Percentiles rank a stretch among this genome's conserved stretches.
phyloP scores from a whole-genome alignment of 2,113 vertebrate genomes.

The Rhinolophus sinicus region DNA sequence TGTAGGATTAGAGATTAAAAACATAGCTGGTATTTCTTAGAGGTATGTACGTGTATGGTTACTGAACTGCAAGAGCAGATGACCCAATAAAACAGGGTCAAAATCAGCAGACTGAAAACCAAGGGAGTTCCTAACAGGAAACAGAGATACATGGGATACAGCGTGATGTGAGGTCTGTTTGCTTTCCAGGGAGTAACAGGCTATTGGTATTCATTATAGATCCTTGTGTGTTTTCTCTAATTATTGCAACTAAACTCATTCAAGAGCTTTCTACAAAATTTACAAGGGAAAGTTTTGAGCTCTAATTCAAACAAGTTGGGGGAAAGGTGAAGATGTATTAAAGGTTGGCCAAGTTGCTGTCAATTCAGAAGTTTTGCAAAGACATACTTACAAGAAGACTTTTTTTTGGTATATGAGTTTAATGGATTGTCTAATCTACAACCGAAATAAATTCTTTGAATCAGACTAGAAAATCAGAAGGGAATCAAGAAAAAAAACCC shows the following conservation, averaged over 20 bases:
- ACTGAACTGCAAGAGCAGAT: neutral
- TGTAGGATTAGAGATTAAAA: slow-evolving; percentile 26
- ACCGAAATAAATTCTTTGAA: slow-evolving; percentile 23
- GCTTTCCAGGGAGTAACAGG: neutral
- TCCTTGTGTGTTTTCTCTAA: neutral
- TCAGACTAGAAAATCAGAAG: neutral
- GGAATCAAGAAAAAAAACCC: neutral
- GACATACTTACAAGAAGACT: neutral
- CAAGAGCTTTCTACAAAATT: neutral
- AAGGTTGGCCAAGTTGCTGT: slow-evolving; percentile 27
- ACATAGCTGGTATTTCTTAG: neutral
- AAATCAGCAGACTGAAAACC: neutral
- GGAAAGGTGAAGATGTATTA: neutral
- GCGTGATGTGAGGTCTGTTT: neutral
- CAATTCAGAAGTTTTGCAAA: slow-evolving; percentile 16
- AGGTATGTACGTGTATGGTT: neutral
- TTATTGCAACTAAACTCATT: neutral
- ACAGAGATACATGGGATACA: neutral
- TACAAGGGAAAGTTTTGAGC: neutral
- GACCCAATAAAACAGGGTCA: neutral
- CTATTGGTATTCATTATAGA: neutral
- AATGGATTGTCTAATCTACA: neutral
- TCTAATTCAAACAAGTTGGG: neutral
- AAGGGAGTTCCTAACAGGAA: neutral
- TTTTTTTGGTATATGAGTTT: neutral